A percentile compares a stretch with the other conserved stretches of the same genome.
phyloP scores from a whole-genome alignment of 2,113 vertebrate genomes.

The Sinocyclocheilus rhinocerous region DNA sequence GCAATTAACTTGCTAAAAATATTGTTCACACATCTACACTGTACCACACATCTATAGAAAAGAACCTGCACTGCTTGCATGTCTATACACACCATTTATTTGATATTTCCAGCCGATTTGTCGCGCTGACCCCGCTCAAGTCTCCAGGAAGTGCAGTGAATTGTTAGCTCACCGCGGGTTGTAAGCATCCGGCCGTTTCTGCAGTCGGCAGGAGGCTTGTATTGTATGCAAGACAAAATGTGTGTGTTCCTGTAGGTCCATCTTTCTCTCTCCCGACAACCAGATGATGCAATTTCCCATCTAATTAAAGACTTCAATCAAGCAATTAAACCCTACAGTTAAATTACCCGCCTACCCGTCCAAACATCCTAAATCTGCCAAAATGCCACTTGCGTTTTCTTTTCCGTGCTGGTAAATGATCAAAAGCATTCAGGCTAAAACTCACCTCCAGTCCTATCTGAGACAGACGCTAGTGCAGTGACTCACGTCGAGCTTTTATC shows the following conservation, averaged over 20 bases:
- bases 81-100: not conserved
- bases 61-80: not conserved
- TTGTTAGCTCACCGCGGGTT: constrained; percentile 20
- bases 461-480: not conserved
- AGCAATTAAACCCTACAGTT: constrained; percentile 44
- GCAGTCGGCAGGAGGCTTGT: not conserved
- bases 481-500: constrained; percentile 11
- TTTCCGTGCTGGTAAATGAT: constrained; percentile 14
- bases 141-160: constrained; percentile 11
- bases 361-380: constrained; percentile 31
- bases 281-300: constrained; percentile 46
- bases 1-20: not conserved
- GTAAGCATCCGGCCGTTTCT: not conserved
- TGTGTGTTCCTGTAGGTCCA: not conserved
- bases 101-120: constrained; percentile 10
- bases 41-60: not conserved
- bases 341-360: not conserved
- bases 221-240: not conserved
- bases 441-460: not conserved
- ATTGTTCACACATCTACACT: not conserved
- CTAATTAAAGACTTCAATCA: constrained; percentile 50
- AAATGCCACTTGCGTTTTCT: constrained; percentile 14
- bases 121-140: not conserved
- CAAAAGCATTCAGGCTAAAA: constrained; percentile 30
- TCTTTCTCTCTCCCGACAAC: constrained; percentile 8